A percentile compares a stretch with the other conserved stretches of the same genome.
phyloP scores from a whole-genome alignment of 2,113 vertebrate species.

The Leptodactylus fuscus region DNA sequence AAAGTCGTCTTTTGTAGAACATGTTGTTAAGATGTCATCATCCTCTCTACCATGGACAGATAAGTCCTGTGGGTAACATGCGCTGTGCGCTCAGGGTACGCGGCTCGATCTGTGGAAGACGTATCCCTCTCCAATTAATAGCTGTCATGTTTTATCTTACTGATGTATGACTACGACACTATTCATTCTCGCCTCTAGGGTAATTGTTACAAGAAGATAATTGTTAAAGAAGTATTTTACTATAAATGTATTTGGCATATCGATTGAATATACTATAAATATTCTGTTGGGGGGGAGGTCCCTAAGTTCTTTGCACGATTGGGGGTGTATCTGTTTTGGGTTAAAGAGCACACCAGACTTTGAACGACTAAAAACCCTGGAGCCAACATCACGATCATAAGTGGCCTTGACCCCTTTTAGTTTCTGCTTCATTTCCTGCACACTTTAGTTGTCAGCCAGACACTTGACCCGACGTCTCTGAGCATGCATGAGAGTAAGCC shows the following conservation, averaged over 20 bases:
- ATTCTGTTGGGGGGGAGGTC: not conserved
- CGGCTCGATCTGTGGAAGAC: not conserved
- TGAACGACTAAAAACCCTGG: no score
- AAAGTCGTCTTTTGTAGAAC: not conserved
- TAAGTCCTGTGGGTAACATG: not conserved
- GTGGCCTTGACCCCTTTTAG: no score
- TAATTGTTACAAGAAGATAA: not conserved
- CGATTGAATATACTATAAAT: not conserved
- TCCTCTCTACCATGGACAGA: not conserved
- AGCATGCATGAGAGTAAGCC: no score
- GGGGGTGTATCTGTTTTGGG: no score
- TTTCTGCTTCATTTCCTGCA: no score
- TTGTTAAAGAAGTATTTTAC: not conserved
- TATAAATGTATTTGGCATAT: no score
- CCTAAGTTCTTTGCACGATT: no score
- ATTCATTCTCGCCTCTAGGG: not conserved
- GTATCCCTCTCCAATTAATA: not conserved
- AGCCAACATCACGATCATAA: no score
- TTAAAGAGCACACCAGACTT: no score
- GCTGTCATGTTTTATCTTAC: slow-evolving; percentile 10
- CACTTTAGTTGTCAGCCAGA: no score
- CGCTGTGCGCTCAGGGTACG: not conserved
- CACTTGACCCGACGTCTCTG: no score
- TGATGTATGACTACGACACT: not conserved
- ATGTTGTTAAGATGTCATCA: not conserved